Base-by-base conservation (phyloP, 2,113 vertebrate species). In the Columbina picui region DNA sequence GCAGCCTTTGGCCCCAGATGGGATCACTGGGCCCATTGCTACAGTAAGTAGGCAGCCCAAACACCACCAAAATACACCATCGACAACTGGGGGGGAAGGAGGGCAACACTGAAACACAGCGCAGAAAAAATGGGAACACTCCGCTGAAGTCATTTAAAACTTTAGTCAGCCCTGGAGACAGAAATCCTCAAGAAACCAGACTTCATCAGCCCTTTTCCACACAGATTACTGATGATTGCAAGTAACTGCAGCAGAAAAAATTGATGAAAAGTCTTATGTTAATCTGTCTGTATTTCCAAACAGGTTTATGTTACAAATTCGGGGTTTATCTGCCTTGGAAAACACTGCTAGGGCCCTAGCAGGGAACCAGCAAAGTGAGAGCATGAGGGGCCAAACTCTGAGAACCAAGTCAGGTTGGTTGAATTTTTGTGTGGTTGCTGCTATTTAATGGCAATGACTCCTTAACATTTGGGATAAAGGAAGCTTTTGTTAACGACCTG, bases 401-500 rank as follows among this genome's bases (percentile, higher is more conserved):
- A 77, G 38, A 91, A 34, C 27, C 8, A 47, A 73, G 38, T 56
- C 60, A 90, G 64, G 76, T 30, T 89, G 64, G 53, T 0, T 65
- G 76, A 84, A 74, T 74, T 85, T 85, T 63, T 73, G 56, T 75
- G 63, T 45, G 59, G 71, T 22, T 92, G 83, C 61, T 84, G 73
- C 68, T 71, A n/a, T 87, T 93, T 90, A 88, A 83, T 43, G 64
- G 68, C 52, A 89, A 81, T 86, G 60, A 53, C 86, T 95, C 30
- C 2, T 92, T 82, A 93, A 63, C 65, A 84, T 53, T 79, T 71
- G 60, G 79, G 83, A 93, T 95, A 94, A 95, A 95, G 43, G 65
- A 96, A 92, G 73, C 73, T 96, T 96, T 96, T 95, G 90, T 96
- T 96, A 96, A 89, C 22, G 34, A 87, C 88, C 80, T 69, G 70